phyloP scores from a whole-genome alignment of 2,888 invertebrate genomes.

The Lagria hirta region DNA sequence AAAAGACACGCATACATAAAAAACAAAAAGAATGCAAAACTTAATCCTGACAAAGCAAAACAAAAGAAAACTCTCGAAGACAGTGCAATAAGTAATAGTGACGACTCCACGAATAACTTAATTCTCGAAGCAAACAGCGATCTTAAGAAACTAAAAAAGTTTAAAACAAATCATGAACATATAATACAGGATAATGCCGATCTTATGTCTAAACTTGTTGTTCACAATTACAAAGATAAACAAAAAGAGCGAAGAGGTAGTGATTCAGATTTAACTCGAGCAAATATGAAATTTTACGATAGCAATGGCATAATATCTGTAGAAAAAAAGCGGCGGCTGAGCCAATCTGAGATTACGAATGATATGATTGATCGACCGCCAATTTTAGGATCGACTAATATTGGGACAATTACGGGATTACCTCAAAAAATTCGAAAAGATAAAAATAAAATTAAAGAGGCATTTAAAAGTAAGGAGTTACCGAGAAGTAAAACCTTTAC shows the following conservation, averaged over 20 bases:
- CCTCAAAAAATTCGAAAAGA: constrained; percentile 50
- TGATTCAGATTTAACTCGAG: constrained; percentile 54
- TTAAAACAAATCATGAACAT: constrained; percentile 44
- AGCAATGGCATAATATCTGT: constrained; percentile 64
- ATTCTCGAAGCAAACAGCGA: constrained; percentile 14
- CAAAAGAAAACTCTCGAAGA: constrained; percentile 39
- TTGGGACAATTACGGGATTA: constrained; percentile 63
- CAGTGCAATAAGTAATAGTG: constrained; percentile 22
- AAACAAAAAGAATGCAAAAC: constrained; percentile 65
- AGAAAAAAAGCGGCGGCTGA: constrained; percentile 67
- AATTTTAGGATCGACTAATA: constrained; percentile 67
- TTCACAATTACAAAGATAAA: constrained; percentile 41
- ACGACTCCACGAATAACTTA: constrained; percentile 9
- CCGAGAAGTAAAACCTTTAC: constrained; percentile 59
- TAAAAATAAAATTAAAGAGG: constrained; percentile 45
- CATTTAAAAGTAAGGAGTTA: constrained; percentile 49
- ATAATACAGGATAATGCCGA: too few relatives aligned
- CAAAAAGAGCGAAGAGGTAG: constrained; percentile 59
- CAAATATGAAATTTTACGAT: constrained; percentile 48
- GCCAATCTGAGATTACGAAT: constrained; percentile 54
- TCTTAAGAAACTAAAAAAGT: constrained; percentile 45
- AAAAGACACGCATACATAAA: constrained; percentile 84
- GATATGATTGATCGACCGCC: constrained; percentile 43
- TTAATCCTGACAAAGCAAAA: constrained; percentile 45
- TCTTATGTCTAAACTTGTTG: constrained; percentile 44